Evolutionary conservation across 2,888 invertebrate genomes (phyloP), one percentile per base, ranked within the genome.

Genomic region (Nasonia oneida): DNA sequence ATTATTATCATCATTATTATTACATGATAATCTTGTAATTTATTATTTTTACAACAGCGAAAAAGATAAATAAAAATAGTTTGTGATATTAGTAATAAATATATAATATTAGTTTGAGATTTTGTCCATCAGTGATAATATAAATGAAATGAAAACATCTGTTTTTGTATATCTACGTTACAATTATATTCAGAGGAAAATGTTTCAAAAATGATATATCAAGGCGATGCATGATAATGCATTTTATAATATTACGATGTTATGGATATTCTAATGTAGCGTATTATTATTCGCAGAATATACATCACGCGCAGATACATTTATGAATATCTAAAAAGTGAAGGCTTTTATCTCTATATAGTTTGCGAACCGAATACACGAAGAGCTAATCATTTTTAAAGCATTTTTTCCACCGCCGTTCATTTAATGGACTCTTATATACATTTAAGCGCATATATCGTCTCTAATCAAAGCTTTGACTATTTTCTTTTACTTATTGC

Each of bases 1-100:
- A 61, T 61, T 61, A 18, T 57, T 57, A 57, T 57, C 15, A 53
- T 18, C 15, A 53, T 53, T 18, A 53, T 47, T 70, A 53, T 53
- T 18, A 18, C 18, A 61, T 10, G 1, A 61, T n/a, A 33, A 33
- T 29, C 67, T 29, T 83, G 64, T 83, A 80, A 76, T 76, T 83
- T 83, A 86, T 86, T 67, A 81, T 86, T 86, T 78, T 86, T 83
- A 80, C 64, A 50, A 81, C 73, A 53, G 74, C 67, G 78, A 78
- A 67, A 64, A 81, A 77, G 42, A 42, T 57, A 39, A 81, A 84
- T 81, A 81, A 81, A 71, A 71, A 84, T 87, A 87, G 87, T 87
- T 87, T 87, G 87, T 87, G 87, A 87, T 87, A 87, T 87, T 87
- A 87, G 84, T 57, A 33, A 61, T 80, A 86, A 85, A 82, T 75